Percentiles rank a stretch among this genome's conserved stretches.
Evolutionary conservation across 2,888 invertebrate genomes (phyloP).

Genomic region (Calameuta pallipes): DNA sequence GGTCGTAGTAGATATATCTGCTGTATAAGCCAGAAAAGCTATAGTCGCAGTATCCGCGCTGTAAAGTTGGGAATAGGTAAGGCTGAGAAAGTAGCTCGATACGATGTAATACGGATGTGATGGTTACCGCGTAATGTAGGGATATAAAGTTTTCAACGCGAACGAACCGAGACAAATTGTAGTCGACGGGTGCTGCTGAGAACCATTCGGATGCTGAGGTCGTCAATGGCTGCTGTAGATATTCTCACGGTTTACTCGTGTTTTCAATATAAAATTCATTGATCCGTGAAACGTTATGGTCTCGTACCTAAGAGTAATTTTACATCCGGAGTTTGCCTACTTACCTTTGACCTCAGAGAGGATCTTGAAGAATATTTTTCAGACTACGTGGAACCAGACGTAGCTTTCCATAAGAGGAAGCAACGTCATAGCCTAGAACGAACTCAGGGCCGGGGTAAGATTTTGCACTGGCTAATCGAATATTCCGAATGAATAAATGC

Average conservation of each 20-base stretch:
- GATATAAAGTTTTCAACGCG: background rate
- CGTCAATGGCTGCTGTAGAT: slow-evolving; percentile 33
- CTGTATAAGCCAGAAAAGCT: background rate
- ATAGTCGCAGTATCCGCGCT: background rate
- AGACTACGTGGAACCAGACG: background rate
- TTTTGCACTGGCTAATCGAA: background rate
- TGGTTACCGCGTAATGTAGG: background rate
- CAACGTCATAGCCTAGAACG: slow-evolving; percentile 8
- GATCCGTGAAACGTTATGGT: slow-evolving; percentile 39
- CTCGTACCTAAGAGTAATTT: background rate
- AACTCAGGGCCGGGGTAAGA: slow-evolving; percentile 17
- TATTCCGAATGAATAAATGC: background rate
- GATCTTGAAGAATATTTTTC: background rate
- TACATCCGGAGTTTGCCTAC: background rate
- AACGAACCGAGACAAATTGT: background rate
- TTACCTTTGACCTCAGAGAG: background rate
- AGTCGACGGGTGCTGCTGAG: background rate
- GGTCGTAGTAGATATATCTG: background rate
- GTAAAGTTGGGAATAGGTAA: background rate
- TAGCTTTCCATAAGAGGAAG: background rate
- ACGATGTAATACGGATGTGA: background rate
- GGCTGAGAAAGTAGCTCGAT: background rate
- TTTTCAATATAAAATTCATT: slow-evolving; percentile 48
- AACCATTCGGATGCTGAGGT: slow-evolving; percentile 16
- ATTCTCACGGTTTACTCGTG: slow-evolving; percentile 48